Evolutionary conservation across 2,888 invertebrate species (phyloP), one percentile per base, ranked within the genome.

Genomic region (Pyrochroa serraticornis): DNA sequence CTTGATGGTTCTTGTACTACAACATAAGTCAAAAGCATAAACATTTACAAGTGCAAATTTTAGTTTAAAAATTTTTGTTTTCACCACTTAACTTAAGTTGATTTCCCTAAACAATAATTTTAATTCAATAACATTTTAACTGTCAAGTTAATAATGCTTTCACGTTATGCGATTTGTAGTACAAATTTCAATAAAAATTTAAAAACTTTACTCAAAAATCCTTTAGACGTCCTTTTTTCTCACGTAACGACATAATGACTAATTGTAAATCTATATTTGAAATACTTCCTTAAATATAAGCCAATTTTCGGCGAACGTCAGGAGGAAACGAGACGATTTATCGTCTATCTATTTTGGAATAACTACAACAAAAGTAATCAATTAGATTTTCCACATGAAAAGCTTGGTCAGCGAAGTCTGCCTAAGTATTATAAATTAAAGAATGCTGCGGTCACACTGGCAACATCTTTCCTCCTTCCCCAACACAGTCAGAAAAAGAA

Each of bases 391-490:
- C 53, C 43, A 44, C 38, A 37, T 47, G 58, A 58, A 58, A 38
- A 37, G 36, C 52, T 48, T 52, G 58, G 52, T 58, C 58, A 58
- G 47, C 48, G 44, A 43, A 54, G 48, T 56, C 50, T 48, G 33
- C 37, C 43, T 55, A 44, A 53, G 58, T 53, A 58, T 53, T 53
- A 58, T 58, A 58, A 58, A 58, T 58, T 58, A 58, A 37, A 43
- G 38, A n/a, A 44, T 22, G 43, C 10, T 38, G 33, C 12, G 30
- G 41, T 35, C 43, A 53, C 44, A 39, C 7, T 7, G 2, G 12
- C 13, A 47, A 32, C n/a, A 13, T 10, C 42, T 33, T 14, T 12
- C 33, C 55, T 13, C 43, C 43, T 48, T 55, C 42, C 33, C 13
- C 9, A 35, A 14, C 36, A 13, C 22, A 35, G 9, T 9, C 8